A percentile compares a stretch with the other conserved stretches of the same genome.
Conservation (phyloP, 2,113 vertebrate genomes). For the Prionailurus bengalensis region DNA sequence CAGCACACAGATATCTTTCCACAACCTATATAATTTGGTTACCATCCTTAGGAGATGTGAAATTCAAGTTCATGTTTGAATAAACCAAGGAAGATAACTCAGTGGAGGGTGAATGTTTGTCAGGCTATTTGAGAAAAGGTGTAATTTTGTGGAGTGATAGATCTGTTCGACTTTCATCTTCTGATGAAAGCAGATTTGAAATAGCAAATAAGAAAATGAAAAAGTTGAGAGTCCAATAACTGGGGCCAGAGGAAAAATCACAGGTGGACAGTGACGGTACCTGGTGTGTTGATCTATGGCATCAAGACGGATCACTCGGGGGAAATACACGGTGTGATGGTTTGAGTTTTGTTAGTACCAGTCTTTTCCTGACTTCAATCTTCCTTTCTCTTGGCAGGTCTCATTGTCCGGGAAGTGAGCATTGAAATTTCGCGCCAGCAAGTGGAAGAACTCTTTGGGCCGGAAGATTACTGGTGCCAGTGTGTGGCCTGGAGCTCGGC, state of each 20-base stretch:
- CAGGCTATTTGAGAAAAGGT: not conserved
- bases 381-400: slow-evolving; percentile 87
- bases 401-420: slow-evolving; percentile 97
- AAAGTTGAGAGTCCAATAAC: not conserved
- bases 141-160: not conserved
- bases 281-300: not conserved
- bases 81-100: not conserved
- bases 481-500: slow-evolving; percentile 98
- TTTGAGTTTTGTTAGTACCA: not conserved
- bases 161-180: not conserved
- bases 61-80: not conserved
- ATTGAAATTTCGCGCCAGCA: slow-evolving; percentile 97
- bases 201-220: slow-evolving; percentile 35
- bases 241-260: not conserved
- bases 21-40: not conserved
- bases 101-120: not conserved
- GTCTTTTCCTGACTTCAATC: slow-evolving; percentile 1
- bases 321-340: accelerated
- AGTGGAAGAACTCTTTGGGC: slow-evolving; percentile 96
- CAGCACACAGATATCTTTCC: not conserved
- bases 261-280: not conserved
- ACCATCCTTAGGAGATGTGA: not conserved
- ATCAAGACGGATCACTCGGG: not conserved
- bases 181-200: not conserved
- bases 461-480: slow-evolving; percentile 98